Base-by-base conservation (phyloP, 2,888 invertebrate genomes). In the Eumerus sabulonum region DNA sequence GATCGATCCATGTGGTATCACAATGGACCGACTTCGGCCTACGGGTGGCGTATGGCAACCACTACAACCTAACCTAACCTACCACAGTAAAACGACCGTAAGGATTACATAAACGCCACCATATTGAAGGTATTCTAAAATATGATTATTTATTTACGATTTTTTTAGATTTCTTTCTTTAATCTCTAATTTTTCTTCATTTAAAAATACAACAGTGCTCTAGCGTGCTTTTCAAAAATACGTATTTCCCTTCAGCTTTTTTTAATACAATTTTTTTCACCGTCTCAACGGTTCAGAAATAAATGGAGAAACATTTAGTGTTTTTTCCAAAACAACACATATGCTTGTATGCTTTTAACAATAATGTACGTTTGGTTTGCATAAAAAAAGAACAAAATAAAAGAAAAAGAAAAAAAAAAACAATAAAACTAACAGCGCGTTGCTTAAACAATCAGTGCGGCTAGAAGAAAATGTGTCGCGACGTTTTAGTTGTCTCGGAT, bases 171-270 rank as follows among this genome's bases (percentile, higher is more conserved):
- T 42, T 18, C 19, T 47, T 47, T 54, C 45, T 48, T 60, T 14
- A 54, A 44, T 27, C 27, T 59, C 35, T 19, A 60, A 45, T 45
- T 42, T 76, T 36, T 9, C 67, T 64, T 47, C 9, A 38, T 72
- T 73, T 76, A 59, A 76, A 70, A 76, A 70, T 76, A 76, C 59
- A 76, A 76, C 57, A 68, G 67, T 77, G 72, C 67, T 68, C 16
- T 60, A 48, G 60, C 42, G 72, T 67, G 77, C 42, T 63, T 73
- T 74, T 44, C 19, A 62, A 59, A 68, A 68, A 67, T 68, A 72
- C 60, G 48, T 38, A 19, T 59, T 53, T 36, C 17, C 53, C 9
- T 27, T 57, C 11, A 36, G 5, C 36, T n/a, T n/a, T n/a, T 40
- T n/a, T 40, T 40, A 40, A 9, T 40, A 40, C n/a, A 40, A 40